phyloP scores from a whole-genome alignment of 2,113 vertebrate genomes.

The Baryphthengus martii region DNA sequence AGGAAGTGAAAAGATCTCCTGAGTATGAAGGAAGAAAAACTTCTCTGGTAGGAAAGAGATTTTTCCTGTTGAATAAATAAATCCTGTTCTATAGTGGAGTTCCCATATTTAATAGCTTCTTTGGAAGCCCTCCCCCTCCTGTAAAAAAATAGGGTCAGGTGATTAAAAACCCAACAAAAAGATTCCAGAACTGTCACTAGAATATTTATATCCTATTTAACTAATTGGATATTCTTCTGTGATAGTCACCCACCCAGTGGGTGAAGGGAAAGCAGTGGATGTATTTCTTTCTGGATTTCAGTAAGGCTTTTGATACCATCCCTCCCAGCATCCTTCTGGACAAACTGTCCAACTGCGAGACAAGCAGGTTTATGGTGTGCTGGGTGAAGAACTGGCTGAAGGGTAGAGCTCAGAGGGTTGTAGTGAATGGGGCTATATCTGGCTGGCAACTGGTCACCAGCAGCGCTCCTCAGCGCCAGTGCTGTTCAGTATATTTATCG shows the following conservation, averaged over 20 bases:
- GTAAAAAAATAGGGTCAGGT: neutral
- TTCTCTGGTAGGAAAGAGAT: neutral
- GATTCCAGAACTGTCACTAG: neutral
- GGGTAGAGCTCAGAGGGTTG: neutral
- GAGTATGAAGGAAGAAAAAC: neutral
- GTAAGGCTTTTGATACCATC: neutral
- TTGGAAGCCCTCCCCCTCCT: neutral
- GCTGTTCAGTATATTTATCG: neutral
- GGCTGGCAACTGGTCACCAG: neutral
- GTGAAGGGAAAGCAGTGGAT: neutral
- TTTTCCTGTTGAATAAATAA: neutral
- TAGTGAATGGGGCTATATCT: neutral
- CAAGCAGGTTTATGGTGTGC: fast-evolving
- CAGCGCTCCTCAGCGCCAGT: neutral
- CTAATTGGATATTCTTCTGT: neutral
- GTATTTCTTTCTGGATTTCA: neutral
- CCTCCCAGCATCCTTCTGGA: neutral
- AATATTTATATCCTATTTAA: neutral
- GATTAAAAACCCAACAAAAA: neutral
- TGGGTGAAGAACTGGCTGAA: neutral
- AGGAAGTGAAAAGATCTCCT: neutral
- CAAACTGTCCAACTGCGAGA: neutral
- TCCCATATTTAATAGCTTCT: neutral
- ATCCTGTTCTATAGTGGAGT: neutral
- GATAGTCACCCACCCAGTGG: neutral